phyloP scores from a whole-genome alignment of 2,888 invertebrate species.

The Lissonota sp. region DNA sequence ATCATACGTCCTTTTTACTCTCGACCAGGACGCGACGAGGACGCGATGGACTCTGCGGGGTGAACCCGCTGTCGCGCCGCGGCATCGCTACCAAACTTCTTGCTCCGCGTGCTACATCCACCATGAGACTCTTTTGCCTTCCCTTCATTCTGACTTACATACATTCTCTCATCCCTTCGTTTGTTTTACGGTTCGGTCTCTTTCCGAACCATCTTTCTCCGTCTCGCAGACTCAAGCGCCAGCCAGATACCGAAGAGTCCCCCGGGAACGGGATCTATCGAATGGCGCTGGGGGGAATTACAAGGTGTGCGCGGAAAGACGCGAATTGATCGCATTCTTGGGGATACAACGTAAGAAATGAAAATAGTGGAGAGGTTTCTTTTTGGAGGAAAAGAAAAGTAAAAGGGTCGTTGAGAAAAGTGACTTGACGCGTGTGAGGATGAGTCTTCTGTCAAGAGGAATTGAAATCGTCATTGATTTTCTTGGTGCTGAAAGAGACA shows the following conservation, averaged over 20 bases:
- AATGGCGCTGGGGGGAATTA: constrained; percentile 12
- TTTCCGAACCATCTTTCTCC: not conserved
- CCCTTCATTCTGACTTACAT: too few relatives aligned
- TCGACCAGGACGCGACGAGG: constrained; percentile 1
- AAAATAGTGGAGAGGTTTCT: constrained; percentile 1
- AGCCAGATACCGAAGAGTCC: constrained; percentile 36
- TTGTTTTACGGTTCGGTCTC: constrained; percentile 5
- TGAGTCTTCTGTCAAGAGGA: not conserved
- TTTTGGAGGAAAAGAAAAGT: not conserved
- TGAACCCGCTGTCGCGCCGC: too few relatives aligned
- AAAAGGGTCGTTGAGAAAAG: not conserved
- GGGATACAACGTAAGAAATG: constrained; percentile 8
- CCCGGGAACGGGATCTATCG: constrained; percentile 8
- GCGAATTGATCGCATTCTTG: constrained; percentile 47
- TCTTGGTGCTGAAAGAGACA: not conserved
- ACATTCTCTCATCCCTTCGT: not conserved
- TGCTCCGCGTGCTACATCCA: too few relatives aligned
- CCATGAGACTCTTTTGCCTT: too few relatives aligned
- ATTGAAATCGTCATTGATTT: not conserved
- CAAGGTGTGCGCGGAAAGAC: constrained; percentile 33
- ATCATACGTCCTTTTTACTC: not conserved
- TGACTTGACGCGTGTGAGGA: not conserved
- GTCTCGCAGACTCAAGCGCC: constrained; percentile 29
- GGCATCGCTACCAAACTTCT: too few relatives aligned
- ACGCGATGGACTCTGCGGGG: too few relatives aligned